Percentiles rank a stretch among this genome's conserved stretches.
These are phyloP conservation scores for Propithecus perrieri DNA, from an alignment of 2,797 vertebrate species.

Conservation along the genomic window DNA sequence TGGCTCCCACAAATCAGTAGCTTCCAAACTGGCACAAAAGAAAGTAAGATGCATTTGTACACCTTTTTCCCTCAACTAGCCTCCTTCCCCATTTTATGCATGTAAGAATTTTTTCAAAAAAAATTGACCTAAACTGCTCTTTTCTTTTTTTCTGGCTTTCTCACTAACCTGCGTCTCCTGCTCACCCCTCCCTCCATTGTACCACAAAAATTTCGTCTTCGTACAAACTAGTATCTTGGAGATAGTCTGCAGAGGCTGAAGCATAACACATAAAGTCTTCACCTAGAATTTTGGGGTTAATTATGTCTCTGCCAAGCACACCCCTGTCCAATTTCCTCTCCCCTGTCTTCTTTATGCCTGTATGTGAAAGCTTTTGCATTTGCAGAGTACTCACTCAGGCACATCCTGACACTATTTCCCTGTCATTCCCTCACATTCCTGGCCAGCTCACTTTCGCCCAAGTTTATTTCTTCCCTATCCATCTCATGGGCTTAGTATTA, in stretches of 20 bases:
- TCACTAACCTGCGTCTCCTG: background rate
- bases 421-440: background rate
- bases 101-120: background rate
- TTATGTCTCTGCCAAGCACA: background rate
- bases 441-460: background rate
- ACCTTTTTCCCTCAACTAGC: background rate
- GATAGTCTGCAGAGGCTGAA: background rate
- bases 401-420: background rate
- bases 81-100: background rate
- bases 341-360: background rate
- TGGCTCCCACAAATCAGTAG: background rate
- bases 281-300: background rate
- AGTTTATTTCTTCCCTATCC: background rate
- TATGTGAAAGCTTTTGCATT: background rate
- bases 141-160: background rate
- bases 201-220: background rate
- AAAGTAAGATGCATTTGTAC: background rate
- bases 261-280: background rate
- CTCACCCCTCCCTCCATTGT: background rate
- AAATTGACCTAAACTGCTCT: background rate
- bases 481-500: background rate
- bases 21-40: background rate
- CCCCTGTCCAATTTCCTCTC: background rate
- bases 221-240: background rate
- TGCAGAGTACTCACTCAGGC: background rate